phyloP scores from a whole-genome alignment of 2,113 vertebrate genomes.

The Plecotus auritus region DNA sequence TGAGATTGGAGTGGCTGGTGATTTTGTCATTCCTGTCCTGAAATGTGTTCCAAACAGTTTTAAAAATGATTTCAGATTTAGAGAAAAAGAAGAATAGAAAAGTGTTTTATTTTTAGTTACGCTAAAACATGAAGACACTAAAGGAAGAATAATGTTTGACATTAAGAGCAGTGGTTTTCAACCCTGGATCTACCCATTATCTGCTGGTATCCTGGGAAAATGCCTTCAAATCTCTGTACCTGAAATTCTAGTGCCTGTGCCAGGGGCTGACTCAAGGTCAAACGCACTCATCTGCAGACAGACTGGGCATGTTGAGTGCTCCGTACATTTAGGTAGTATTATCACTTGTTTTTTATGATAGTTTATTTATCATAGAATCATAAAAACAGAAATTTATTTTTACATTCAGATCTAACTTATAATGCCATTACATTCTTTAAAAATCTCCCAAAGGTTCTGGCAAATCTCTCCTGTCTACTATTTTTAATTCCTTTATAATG shows the following conservation, averaged over 20 bases:
- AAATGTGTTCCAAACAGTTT: background rate
- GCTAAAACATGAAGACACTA: background rate
- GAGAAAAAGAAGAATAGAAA: background rate
- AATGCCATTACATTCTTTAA: background rate
- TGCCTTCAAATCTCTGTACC: background rate
- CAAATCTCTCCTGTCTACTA: background rate
- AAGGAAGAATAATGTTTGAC: background rate
- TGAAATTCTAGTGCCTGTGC: background rate
- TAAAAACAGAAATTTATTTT: background rate
- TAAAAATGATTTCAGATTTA: background rate
- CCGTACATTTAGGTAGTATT: background rate
- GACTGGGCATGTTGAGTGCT: background rate
- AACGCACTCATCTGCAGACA: background rate
- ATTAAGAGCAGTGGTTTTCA: background rate
- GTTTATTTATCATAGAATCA: background rate
- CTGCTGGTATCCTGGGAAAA: background rate
- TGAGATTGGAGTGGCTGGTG: background rate
- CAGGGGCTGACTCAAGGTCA: background rate
- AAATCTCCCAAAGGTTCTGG: background rate
- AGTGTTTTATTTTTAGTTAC: background rate
- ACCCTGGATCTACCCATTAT: background rate
- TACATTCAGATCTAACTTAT: background rate
- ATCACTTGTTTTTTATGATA: background rate
- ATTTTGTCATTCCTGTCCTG: background rate
- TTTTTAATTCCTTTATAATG: slow-evolving; percentile 5